Base-by-base conservation (phyloP, 1,140 invertebrate genomes). In the Conus ventricosus region DNA sequence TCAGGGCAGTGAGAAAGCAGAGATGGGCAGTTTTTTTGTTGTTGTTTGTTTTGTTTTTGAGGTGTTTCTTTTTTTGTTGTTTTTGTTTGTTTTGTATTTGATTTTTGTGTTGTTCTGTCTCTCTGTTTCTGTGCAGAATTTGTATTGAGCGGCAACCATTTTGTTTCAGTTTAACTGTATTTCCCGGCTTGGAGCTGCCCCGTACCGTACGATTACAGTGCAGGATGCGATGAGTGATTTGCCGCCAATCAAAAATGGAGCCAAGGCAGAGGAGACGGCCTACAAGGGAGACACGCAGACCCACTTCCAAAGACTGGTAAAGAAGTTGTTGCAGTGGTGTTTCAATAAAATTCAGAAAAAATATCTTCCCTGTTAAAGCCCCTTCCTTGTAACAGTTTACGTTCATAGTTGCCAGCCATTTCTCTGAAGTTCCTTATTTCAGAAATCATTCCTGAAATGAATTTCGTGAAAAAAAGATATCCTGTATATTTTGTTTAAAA, bases 151-250 rank as follows among this genome's bases (percentile, higher is more conserved):
- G 39, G 39, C 39, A 39, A 39, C 39, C 39, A 39, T 71, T 71
- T 17, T 88, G 17, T 91, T 92, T 53, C 87, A 95, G 94, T 95
- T 92, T 88, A 85, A 90, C 57, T 87, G 85, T 91, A 96, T 96
- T 86, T 95, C 94, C 54, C 96, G 96, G 94, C 93, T 92, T 27
- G 96, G 96, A 27, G 97, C 96, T 0, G 97, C 97, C 7, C 97
- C 97, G 5, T 96, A 96, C 88, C 95, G 97, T 84, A 97, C 97
- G 0, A 96, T 97, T 84, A 97, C 97, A 5, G 97, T 98, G 10
- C 94, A 96, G 25, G 98, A 98, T 95, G 96, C 97, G 0, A 97
- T 98, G 96, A 97, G 96, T 78, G 98, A 98, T 95, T 95, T 98
- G 27, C 97, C 97, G 0, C 95, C 96, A 84, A 97, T 98, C 76